Conservation (phyloP, 2,797 vertebrate species). For the Scyliorhinus canicula region DNA sequence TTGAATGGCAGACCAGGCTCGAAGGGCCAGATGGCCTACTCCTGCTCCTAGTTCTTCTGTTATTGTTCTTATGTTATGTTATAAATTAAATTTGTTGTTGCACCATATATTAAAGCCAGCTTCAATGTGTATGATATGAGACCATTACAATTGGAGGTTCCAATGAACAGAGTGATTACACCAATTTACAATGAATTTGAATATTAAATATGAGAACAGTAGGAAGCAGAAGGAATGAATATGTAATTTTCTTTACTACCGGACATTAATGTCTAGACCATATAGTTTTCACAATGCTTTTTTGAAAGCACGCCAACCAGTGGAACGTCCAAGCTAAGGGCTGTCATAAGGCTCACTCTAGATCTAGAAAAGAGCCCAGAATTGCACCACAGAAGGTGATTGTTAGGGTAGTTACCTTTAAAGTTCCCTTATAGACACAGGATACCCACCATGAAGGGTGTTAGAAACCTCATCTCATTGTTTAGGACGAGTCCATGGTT, state of each 20-base stretch:
- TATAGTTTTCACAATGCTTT: not conserved
- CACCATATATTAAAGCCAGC: not conserved
- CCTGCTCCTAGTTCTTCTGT: no score
- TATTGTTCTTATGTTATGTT: no score
- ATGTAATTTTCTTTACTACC: not conserved
- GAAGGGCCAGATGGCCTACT: no score
- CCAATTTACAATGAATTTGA: not conserved
- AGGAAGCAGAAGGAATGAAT: not conserved
- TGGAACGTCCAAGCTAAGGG: not conserved
- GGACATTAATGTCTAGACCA: not conserved
- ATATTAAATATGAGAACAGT: not conserved
- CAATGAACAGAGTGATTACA: not conserved
- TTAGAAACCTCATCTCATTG: no score
- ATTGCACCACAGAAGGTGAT: not conserved
- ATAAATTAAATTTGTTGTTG: not conserved
- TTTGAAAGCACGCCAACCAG: not conserved
- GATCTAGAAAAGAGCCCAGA: not conserved
- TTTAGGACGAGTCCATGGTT: not conserved
- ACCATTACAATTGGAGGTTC: not conserved
- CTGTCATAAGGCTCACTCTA: not conserved
- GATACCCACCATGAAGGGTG: no score
- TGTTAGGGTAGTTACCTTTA: not conserved
- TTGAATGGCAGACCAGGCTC: no score
- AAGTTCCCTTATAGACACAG: not conserved
- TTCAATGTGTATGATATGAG: not conserved